Base-by-base conservation (phyloP, 2,797 vertebrate genomes). In the Danio tinwini region DNA sequence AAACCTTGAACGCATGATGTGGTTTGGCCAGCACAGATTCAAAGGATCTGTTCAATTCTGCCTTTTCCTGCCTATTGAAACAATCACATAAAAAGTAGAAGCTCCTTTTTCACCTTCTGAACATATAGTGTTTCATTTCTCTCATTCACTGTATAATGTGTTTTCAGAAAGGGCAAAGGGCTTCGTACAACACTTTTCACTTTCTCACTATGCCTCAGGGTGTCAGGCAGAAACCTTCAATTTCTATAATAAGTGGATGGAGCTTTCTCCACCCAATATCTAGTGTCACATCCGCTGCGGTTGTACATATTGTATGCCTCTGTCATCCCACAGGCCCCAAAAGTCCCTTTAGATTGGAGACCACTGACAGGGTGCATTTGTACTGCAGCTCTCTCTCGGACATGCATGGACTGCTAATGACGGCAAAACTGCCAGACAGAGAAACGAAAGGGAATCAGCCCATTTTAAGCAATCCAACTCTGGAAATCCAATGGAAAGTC, bases 331-430 rank as follows among this genome's bases (percentile, higher is more conserved):
- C 8, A 56, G 39, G 56, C 62, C 50, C 44, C 21, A 56, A 45
- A 63, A 12, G 76, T 77, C 74, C 78, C 52, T 39, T 63, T 50
- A 68, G 82, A 71, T 42, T 56, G 78, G 53, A 69, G 67, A 84
- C 74, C 81, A 49, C 70, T 86, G 74, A 91, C 83, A 91, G 85
- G 62, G 80, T 65, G 29, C 83, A 84, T 92, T 91, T 91, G 88
- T 91, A 78, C 81, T 65, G 42, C 37, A 52, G 85, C 80, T 87
- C 78, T 78, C 72, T 76, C 81, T 83, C 61, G 42, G 78, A 86
- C 88, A 89, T 89, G 90, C 84, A 85, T 53, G 77, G 90, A 87
- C 85, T 90, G 81, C 88, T 89, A 89, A 91, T 88, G 88, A 85
- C 69, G 79, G 53, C 17, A 87, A 29, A 83, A 87, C 84, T 81